Conservation (phyloP, 2,113 vertebrate species). For the Podarcis cretensis region DNA sequence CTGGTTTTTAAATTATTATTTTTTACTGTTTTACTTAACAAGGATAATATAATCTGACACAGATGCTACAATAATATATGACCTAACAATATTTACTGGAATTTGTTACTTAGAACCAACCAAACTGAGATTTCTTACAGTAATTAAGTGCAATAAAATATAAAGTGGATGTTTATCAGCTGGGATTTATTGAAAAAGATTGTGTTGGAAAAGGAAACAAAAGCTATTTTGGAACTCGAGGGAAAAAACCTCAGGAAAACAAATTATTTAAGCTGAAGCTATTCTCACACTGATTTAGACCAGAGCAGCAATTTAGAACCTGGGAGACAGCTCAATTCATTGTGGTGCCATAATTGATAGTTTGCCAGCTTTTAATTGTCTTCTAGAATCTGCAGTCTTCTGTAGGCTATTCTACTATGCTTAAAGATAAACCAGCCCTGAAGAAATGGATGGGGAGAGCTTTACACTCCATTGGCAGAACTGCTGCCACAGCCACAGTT, state of each 20-base stretch:
- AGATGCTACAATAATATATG: slow-evolving; percentile 33
- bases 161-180: not conserved
- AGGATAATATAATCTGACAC: slow-evolving; percentile 33
- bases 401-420: not conserved
- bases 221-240: not conserved
- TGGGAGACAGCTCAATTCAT: not conserved
- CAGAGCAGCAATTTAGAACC: not conserved
- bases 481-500: not conserved
- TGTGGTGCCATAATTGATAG: not conserved
- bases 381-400: too few species aligned
- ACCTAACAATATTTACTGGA: slow-evolving; percentile 30
- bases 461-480: not conserved
- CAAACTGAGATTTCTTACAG: slow-evolving; percentile 46
- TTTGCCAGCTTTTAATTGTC: not conserved
- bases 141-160: slow-evolving; percentile 51
- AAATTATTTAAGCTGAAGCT: not conserved
- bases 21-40: slow-evolving; percentile 30
- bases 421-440: not conserved
- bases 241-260: not conserved
- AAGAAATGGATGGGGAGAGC: not conserved
- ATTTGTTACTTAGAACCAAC: slow-evolving; percentile 48
- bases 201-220: slow-evolving; percentile 28
- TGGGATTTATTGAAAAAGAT: slow-evolving; percentile 36
- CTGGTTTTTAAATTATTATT: slow-evolving; percentile 34
- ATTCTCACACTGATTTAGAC: not conserved